Evolutionary conservation across 2,113 vertebrate species (phyloP).

Genomic region (Cochlearius cochlearius): DNA sequence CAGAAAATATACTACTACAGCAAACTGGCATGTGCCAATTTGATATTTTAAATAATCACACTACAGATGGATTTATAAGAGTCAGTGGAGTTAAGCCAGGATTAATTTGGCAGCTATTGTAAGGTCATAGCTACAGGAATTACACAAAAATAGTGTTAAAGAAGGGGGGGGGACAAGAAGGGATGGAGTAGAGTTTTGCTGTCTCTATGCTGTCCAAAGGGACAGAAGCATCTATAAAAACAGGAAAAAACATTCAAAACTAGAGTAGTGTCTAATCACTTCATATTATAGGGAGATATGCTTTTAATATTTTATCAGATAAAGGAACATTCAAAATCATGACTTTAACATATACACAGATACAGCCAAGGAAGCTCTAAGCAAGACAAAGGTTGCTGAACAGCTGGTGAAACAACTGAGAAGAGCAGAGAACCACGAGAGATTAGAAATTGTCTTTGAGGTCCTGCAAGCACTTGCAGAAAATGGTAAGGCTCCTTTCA

Average conservation of each 20-base stretch:
- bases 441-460: conserved; percentile 85
- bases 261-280: not conserved
- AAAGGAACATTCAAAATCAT: not conserved
- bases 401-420: conserved; percentile 81
- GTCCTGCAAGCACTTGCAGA: conserved; percentile 83
- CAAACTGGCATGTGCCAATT: not conserved
- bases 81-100: not conserved
- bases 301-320: not conserved
- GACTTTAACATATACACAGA: conserved; percentile 61
- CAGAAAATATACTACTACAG: not conserved
- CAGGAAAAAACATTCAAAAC: not conserved
- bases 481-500: conserved; percentile 74
- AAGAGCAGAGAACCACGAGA: conserved; percentile 81
- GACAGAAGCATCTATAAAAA: not conserved
- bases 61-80: not conserved
- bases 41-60: not conserved
- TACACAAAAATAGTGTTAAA: not conserved
- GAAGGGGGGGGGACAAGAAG: fast-evolving
- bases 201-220: not conserved
- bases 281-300: not conserved
- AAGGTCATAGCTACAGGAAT: not conserved
- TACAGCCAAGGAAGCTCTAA: conserved; percentile 80
- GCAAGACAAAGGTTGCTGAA: conserved; percentile 75
- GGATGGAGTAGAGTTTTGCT: not conserved
- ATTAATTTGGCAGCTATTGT: not conserved